phyloP scores from a whole-genome alignment of 2,888 invertebrate genomes.

The Polydrusus pterygomalis region DNA sequence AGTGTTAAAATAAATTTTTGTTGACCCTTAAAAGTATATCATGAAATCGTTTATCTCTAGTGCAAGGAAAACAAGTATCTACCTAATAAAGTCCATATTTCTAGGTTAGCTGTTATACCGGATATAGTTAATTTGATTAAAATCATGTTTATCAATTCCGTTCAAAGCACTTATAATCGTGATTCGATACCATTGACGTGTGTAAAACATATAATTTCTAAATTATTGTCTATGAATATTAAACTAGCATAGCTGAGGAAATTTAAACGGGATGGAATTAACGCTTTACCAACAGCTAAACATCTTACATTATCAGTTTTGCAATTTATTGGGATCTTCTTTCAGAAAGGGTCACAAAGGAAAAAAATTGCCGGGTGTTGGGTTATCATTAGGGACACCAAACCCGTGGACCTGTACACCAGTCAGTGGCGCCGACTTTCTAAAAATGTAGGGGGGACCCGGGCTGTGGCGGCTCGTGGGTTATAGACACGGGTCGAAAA shows the following conservation, averaged over 20 bases:
- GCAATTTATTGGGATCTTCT: background rate
- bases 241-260: conserved; percentile 12
- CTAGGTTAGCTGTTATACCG: conserved; percentile 1
- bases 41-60: too few species aligned
- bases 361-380: too few species aligned
- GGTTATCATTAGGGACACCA: too few species aligned
- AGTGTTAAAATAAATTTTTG: too few species aligned
- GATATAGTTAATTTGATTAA: conserved; percentile 28
- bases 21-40: too few species aligned
- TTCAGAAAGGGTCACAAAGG: background rate
- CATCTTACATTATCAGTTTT: background rate
- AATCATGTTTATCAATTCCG: conserved; percentile 23
- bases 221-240: conserved; percentile 28
- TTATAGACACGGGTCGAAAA: too few species aligned
- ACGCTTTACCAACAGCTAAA: background rate
- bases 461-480: too few species aligned
- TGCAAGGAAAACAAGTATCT: too few species aligned
- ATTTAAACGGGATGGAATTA: background rate
- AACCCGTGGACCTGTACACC: too few species aligned
- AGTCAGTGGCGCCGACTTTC: too few species aligned
- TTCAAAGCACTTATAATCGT: conserved; percentile 10
- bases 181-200: conserved; percentile 10
- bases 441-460: too few species aligned
- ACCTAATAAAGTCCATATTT: too few species aligned
- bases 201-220: conserved; percentile 21